Base-by-base conservation (phyloP, 1,140 invertebrate genomes). In the Bombyx mandarina region DNA sequence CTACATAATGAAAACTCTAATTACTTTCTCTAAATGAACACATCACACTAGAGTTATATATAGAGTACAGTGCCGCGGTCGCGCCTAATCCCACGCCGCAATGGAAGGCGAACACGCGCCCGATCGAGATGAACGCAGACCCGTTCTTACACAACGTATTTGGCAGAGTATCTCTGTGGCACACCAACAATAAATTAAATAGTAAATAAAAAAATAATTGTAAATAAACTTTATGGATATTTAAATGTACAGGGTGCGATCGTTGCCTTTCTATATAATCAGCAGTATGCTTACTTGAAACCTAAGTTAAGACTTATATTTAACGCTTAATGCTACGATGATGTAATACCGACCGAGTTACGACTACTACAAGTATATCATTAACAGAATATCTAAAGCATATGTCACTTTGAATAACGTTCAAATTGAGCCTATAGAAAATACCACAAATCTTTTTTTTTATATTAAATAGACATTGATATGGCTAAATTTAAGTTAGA, bases 401-500 rank as follows among this genome's bases (percentile, higher is more conserved):
- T 86, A 86, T 87, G 82, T 87, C 84, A 84, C 82, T 87, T 87
- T 85, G 79, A 87, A 82, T 86, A 87, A 86, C 84, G 73, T 86
- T 87, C 79, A 87, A 87, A 87, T 87, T 87, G 84, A 87, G 84
- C 84, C 84, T 87, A 87, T 87, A 87, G 81, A 87, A 87, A 86
- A 87, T 86, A 86, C 82, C 84, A 87, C 81, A 83, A 85, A 86
- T 87, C 84, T 87, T 86, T 86, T 79, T 18, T 18, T 18, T 18
- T 18, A 18, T 18, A 84, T 86, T 83, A 84, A 84, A 87, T 87
- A 86, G 84, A 84, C 83, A 89, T 83, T 89, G 88, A 89, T 89
- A 89, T 89, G 88, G 88, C 88, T 89, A 88, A 88, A 87, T 88
- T 89, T 88, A 88, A 88, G 86, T 88, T 87, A 87, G 73, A 87